Evolutionary conservation across 2,888 invertebrate species (phyloP), one percentile per base, ranked within the genome.

Genomic region (Apomyelois bistriatella): DNA sequence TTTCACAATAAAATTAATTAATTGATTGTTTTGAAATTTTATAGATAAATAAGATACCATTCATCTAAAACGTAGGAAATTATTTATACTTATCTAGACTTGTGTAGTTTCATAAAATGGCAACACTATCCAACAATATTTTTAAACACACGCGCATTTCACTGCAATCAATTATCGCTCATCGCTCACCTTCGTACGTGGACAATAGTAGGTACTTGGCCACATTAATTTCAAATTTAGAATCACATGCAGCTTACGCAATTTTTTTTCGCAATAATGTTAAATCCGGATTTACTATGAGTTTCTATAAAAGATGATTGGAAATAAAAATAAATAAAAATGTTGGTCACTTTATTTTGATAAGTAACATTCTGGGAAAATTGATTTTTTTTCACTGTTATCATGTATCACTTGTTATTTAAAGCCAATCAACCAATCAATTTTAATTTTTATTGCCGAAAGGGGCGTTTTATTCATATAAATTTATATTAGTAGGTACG

Each of bases 141-240:
- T 59, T 58, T 51, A 58, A 61, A 60, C 58, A 55, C 57, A 58
- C 55, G 53, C 59, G 61, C 57, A 60, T 62, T 62, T 61, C 60
- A 57, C 58, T 60, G 51, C 56, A 59, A 58, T 57, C 54, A 58
- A 60, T 58, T 51, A 53, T 57, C n/a, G n/a, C n/a, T n/a, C n/a
- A n/a, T 48, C 58, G 60, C 63, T 22, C 22, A 22, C 22, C 22
- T 22, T 17, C 41, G 60, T 58, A 58, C 54, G 52, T 55, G 58
- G 51, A 49, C 30, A 41, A 35, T 47, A 50, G 41, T 32, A 32
- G 32, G 55, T 54, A 57, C 57, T 62, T 62, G 63, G 64, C 61
- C 60, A 57, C 56, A 60, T 60, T 57, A 50, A 55, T 46, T 32
- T 59, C 58, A 59, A 66, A 62, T 49, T 61, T 61, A 57, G 61